phyloP scores from a whole-genome alignment of 2,797 vertebrate genomes.

The Arnoldichthys spilopterus region DNA sequence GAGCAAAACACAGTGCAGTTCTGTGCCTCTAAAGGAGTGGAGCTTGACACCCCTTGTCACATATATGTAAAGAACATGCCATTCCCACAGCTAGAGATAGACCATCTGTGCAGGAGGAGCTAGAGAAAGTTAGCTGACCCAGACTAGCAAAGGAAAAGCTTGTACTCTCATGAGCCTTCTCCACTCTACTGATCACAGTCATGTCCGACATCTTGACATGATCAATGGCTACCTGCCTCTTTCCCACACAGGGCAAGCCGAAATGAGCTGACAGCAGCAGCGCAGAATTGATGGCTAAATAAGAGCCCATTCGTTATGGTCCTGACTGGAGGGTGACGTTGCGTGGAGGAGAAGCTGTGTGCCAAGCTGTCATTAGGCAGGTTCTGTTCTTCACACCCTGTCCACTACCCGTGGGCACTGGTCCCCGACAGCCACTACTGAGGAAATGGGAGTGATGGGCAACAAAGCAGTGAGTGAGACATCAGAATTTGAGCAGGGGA shows the following conservation, averaged over 20 bases:
- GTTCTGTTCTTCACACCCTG: slow-evolving; percentile 29
- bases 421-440: not conserved
- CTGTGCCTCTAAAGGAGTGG: not conserved
- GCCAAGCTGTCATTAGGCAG: slow-evolving; percentile 31
- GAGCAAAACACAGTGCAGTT: not conserved
- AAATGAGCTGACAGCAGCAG: slow-evolving; percentile 64
- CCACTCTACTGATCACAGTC: slow-evolving; percentile 48
- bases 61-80: slow-evolving; percentile 12
- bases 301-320: slow-evolving; percentile 61
- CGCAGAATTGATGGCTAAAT: slow-evolving; percentile 68
- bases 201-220: slow-evolving; percentile 51
- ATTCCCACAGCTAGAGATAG: not conserved
- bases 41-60: slow-evolving; percentile 7
- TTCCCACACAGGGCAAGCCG: slow-evolving; percentile 51
- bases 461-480: slow-evolving; percentile 14
- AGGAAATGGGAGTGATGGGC: not conserved
- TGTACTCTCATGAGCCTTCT: slow-evolving; percentile 49
- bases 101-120: not conserved
- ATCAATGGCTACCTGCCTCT: slow-evolving; percentile 63
- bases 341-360: slow-evolving; percentile 14
- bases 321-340: slow-evolving; percentile 44
- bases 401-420: not conserved
- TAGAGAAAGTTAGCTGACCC: not conserved
- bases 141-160: slow-evolving; percentile 8
- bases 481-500: not conserved